phyloP scores from a whole-genome alignment of 1,140 invertebrate species.

The Aplysia californica region DNA sequence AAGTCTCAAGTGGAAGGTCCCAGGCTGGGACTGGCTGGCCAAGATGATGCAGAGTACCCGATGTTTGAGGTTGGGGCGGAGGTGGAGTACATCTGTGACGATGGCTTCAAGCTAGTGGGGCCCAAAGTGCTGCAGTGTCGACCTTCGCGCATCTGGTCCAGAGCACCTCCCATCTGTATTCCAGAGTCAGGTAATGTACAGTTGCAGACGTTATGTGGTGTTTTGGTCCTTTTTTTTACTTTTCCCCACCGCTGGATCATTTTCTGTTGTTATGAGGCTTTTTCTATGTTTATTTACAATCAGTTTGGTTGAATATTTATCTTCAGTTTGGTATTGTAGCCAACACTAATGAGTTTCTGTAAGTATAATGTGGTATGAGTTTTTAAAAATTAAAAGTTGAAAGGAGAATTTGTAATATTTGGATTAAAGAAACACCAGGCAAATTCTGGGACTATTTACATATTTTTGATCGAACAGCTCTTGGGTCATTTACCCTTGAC shows the following conservation, averaged over 20 bases:
- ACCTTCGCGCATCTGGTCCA: conserved; percentile 31
- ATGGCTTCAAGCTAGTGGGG: conserved; percentile 37
- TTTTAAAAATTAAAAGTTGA: too few species aligned
- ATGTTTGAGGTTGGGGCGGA: conserved; percentile 37
- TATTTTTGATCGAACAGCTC: too few species aligned
- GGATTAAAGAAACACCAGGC: too few species aligned
- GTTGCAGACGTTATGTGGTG: neutral
- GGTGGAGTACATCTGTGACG: conserved; percentile 38
- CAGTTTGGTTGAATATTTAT: neutral
- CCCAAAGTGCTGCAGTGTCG: conserved; percentile 32
- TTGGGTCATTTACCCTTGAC: too few species aligned
- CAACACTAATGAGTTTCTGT: too few species aligned
- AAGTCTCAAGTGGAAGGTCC: neutral
- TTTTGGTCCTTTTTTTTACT: neutral
- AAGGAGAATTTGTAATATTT: too few species aligned
- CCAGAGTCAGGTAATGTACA: conserved; percentile 26
- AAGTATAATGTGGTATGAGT: too few species aligned
- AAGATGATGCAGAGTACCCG: neutral
- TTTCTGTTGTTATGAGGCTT: neutral
- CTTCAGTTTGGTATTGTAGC: too few species aligned
- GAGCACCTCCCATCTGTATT: conserved; percentile 37
- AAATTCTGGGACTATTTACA: too few species aligned
- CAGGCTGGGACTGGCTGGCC: neutral
- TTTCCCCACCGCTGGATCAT: neutral
- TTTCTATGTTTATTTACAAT: neutral